These are phyloP conservation scores for Dinoponera quadriceps DNA, from an alignment of 1,140 invertebrate species.

Conservation along the genomic window DNA sequence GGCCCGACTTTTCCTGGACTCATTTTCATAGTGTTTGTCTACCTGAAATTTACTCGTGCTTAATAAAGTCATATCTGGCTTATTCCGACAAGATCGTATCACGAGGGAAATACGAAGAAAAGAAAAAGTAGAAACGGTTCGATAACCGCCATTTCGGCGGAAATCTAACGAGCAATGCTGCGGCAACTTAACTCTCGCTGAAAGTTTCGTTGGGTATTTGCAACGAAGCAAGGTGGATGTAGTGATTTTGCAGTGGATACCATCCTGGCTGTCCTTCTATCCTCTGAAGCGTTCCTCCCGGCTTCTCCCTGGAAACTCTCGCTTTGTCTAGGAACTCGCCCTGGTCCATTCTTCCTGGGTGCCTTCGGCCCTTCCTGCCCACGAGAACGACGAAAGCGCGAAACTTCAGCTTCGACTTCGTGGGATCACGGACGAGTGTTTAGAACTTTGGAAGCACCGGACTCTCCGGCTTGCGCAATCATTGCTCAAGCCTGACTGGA, in stretches of 20 bases:
- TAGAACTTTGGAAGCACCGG: conserved; percentile 64
- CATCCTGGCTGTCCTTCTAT: conserved; percentile 6
- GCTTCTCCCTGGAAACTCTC: conserved; percentile 62
- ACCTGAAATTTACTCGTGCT: not conserved
- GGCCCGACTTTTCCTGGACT: not conserved
- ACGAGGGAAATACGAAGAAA: not conserved
- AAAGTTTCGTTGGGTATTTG: conserved; percentile 59
- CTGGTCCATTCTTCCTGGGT: conserved; percentile 65
- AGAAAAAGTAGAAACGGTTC: not conserved
- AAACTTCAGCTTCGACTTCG: conserved; percentile 72
- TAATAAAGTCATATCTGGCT: conserved; percentile 15
- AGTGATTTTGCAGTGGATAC: conserved; percentile 61
- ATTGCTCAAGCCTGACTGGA: conserved; percentile 65
- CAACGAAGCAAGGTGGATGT: conserved; percentile 34
- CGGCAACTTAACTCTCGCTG: conserved; percentile 10
- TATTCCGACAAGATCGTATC: not conserved
- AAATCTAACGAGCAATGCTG: conserved; percentile 64
- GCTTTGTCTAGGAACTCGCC: conserved; percentile 62
- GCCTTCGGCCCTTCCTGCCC: conserved; percentile 28
- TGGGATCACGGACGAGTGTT: conserved; percentile 66
- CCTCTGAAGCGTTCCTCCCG: conserved; percentile 14
- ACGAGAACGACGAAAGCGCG: conserved; percentile 57
- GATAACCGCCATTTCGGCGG: conserved; percentile 46
- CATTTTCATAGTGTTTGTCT: conserved; percentile 4
- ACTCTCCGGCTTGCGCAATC: conserved; percentile 62